These are phyloP conservation scores for Tipula vernalis DNA, from an alignment of 2,888 invertebrate species.

Conservation along the genomic window DNA sequence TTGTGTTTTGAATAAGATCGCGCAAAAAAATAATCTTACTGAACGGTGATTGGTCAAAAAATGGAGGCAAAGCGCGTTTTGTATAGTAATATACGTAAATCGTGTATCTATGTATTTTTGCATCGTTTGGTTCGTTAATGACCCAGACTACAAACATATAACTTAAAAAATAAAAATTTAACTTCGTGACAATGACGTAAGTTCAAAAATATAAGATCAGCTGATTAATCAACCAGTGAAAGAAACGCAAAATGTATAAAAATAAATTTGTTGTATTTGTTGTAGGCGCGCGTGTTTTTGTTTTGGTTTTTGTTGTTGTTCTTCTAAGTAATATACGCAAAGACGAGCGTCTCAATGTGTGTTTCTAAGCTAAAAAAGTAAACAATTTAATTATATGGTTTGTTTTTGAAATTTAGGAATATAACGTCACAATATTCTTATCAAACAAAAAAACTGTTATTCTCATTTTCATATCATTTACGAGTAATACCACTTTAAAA, in stretches of 20 bases:
- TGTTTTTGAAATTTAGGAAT: not conserved
- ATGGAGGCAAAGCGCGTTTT: not conserved
- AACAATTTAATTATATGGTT: not conserved
- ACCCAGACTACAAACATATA: not conserved
- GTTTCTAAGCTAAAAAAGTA: not conserved
- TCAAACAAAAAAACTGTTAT: not conserved
- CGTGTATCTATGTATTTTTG: not conserved
- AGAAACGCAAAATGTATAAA: not conserved
- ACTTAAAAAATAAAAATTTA: not conserved
- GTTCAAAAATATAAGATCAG: not conserved
- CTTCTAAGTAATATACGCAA: not conserved
- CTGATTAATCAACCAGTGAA: not conserved
- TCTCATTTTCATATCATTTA: not conserved
- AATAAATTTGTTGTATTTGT: not conserved
- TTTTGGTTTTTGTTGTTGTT: not conserved
- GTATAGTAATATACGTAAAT: not conserved
- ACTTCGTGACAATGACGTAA: not conserved
- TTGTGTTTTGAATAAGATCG: not conserved
- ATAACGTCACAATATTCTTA: not conserved
- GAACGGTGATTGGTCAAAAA: not conserved
- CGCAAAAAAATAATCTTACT: not conserved
- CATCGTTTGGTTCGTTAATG: not conserved
- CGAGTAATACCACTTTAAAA: not conserved
- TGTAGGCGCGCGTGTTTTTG: not conserved
- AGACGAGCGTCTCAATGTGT: not conserved